Base-by-base conservation (phyloP, 2,888 invertebrate genomes). In the Hyles lineata region DNA sequence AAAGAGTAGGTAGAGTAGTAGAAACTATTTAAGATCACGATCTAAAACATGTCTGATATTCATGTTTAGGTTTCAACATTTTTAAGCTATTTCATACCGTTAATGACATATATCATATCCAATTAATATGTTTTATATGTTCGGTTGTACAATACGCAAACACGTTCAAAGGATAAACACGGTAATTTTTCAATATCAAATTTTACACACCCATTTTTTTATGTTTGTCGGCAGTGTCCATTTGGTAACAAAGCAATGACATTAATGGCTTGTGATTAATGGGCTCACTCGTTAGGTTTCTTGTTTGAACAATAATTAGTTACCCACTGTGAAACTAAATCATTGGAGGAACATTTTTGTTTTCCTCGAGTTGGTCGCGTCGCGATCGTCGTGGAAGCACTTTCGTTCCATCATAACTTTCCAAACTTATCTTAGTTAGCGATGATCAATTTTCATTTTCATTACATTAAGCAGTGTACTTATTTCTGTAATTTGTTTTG, bases 371-470 rank as follows among this genome's bases (percentile, higher is more conserved):
- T 74, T 75, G 78, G 78, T 79, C 77, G 76, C 80, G 78, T 79
- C 77, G 76, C 80, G 73, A n/a, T 77, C 80, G 83, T 80, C 83
- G 83, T 77, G 83, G 83, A 85, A 88, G 85, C 89, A 88, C 90
- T 90, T 88, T 79, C 87, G 85, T 88, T 87, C 89, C 87, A 86
- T 91, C 91, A 90, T 90, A 92, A 93, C 90, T 92, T 93, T 86
- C 83, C 83, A 88, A 92, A 93, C 90, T 93, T 93, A 91, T 92
- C 91, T 90, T 91, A 90, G 92, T 92, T 90, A 91, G 89, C 80
- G 86, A 85, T 88, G 89, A 93, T 94, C 93, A 93, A 93, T 94
- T 94, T 92, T 93, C 92, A 92, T 94, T 93, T 89, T 87, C 88
- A 83, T 83, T 84, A 87, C 87, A 92, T 92, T 90, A 91, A 86